Evolutionary conservation across 2,113 vertebrate species (phyloP).

Genomic region (Sinocyclocheilus anshuiensis): DNA sequence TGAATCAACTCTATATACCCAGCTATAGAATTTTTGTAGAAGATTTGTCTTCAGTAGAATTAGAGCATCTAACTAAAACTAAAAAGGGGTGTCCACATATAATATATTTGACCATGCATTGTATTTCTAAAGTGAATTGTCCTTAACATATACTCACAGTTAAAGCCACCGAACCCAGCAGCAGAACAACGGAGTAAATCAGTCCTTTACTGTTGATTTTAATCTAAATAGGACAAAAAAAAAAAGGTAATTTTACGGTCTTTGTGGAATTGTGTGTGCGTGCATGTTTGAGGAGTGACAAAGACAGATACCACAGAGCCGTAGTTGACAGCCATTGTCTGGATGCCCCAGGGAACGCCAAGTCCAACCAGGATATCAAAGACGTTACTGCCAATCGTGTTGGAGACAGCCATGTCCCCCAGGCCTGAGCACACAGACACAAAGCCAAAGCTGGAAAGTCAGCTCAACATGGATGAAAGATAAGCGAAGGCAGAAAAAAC

Average conservation of each 20-base stretch:
- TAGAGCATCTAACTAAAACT: too few species aligned
- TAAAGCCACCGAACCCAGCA: constrained; percentile 85
- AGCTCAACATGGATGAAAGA: constrained; percentile 3
- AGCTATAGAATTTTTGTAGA: too few species aligned
- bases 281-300: constrained; percentile 15
- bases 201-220: constrained; percentile 87
- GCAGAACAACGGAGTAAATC: constrained; percentile 84
- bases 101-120: too few species aligned
- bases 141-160: constrained; percentile 77
- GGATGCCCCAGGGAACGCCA: constrained; percentile 85
- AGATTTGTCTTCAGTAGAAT: too few species aligned
- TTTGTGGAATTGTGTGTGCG: neutral
- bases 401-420: constrained; percentile 89
- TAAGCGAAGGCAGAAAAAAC: neutral
- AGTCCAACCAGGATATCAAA: constrained; percentile 90
- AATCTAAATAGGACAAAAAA: constrained; percentile 69
- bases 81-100: too few species aligned
- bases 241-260: neutral
- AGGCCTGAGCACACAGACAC: constrained; percentile 72
- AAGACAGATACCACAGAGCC: constrained; percentile 77
- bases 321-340: constrained; percentile 82
- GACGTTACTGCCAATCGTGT: constrained; percentile 87
- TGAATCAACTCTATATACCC: too few species aligned
- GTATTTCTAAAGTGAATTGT: neutral
- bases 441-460: neutral